These are phyloP conservation scores for Benitochromis conjunctus DNA, from an alignment of 2,113 vertebrate species.

Conservation along the genomic window DNA sequence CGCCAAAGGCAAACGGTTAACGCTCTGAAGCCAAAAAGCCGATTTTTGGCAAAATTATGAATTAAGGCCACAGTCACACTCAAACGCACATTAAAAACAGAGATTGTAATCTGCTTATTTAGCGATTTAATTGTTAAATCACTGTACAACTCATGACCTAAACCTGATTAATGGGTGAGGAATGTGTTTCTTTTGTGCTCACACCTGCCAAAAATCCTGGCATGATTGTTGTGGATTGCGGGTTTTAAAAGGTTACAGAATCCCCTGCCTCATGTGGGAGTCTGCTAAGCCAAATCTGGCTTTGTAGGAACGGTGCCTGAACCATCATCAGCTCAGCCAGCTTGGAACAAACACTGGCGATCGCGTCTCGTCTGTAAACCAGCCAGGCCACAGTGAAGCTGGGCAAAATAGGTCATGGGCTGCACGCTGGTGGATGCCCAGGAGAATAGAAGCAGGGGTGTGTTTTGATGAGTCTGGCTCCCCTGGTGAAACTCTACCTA, in stretches of 20 bases:
- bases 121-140: background rate
- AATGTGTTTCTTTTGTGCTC: background rate
- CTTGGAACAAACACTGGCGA: conserved; percentile 11
- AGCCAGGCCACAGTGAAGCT: conserved; percentile 33
- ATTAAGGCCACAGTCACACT: conserved; percentile 19
- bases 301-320: conserved; percentile 21
- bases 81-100: background rate
- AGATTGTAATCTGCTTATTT: background rate
- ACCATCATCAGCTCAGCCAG: conserved; percentile 23
- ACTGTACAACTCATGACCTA: background rate
- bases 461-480: conserved; percentile 1
- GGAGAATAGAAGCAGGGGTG: background rate
- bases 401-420: conserved; percentile 47
- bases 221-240: background rate
- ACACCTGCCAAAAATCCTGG: background rate
- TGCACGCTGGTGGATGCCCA: background rate
- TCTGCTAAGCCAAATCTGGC: conserved; percentile 51
- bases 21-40: background rate
- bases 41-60: conserved; percentile 9
- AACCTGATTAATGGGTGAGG: background rate
- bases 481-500: background rate
- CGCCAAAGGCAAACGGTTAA: conserved; percentile 5
- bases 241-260: conserved; percentile 2
- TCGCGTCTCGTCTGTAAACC: conserved; percentile 12
- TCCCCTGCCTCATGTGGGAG: background rate